Evolutionary conservation across 1,140 invertebrate species (phyloP).

Genomic region (Drosophila micromelanica): DNA sequence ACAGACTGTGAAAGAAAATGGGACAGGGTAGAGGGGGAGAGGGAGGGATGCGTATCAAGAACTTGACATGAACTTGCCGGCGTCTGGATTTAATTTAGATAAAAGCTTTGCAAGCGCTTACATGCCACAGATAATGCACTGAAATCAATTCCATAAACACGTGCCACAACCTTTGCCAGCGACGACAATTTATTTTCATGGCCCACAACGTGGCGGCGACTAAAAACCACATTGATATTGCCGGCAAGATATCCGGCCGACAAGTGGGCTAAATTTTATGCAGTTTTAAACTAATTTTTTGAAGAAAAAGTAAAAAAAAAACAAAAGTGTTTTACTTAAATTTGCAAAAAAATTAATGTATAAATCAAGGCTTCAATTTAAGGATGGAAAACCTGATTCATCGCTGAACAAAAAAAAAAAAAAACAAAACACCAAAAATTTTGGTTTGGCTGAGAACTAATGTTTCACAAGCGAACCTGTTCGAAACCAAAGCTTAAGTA

Average conservation of each 20-base stretch:
- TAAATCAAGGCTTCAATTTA: no score
- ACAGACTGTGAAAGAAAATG: neutral
- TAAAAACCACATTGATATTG: constrained; percentile 5
- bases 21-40: neutral
- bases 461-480: no score
- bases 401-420: no score
- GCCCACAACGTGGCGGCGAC: no score
- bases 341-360: no score
- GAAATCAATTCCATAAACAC: constrained; percentile 77
- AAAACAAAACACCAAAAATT: no score
- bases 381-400: no score
- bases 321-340: no score
- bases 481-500: no score
- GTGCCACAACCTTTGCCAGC: constrained; percentile 55
- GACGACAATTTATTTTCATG: constrained; percentile 77
- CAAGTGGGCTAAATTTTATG: constrained; percentile 20
- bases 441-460: no score
- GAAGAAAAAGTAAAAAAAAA: neutral
- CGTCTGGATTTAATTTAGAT: constrained; percentile 78
- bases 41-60: neutral
- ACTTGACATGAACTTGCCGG: constrained; percentile 9
- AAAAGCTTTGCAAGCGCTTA: constrained; percentile 68
- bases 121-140: constrained; percentile 58
- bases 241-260: neutral
- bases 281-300: constrained; percentile 49